Evolutionary conservation across 2,888 invertebrate genomes (phyloP).

Genomic region (Xestobium rufovillosum): DNA sequence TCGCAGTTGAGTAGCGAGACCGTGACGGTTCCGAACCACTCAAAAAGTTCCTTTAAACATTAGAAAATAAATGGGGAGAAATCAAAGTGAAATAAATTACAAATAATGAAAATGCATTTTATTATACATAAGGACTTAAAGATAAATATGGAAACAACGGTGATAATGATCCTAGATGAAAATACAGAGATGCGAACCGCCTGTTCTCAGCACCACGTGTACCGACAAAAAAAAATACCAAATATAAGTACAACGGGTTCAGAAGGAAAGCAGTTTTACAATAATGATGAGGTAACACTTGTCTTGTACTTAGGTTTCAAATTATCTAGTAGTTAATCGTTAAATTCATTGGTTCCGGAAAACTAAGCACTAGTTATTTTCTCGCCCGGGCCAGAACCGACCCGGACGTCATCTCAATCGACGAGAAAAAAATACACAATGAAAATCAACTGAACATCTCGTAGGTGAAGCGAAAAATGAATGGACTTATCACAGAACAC

Average conservation of each 20-base stretch:
- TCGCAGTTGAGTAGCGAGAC: too few species aligned
- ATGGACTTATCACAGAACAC: conserved; percentile 29
- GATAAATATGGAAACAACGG: conserved; percentile 22
- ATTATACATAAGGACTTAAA: conserved; percentile 27
- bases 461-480: conserved; percentile 21
- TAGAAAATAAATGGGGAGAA: too few species aligned
- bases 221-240: conserved; percentile 20
- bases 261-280: conserved; percentile 19
- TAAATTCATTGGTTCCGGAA: conserved; percentile 19
- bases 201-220: conserved; percentile 20
- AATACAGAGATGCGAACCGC: conserved; percentile 21
- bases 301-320: conserved; percentile 29
- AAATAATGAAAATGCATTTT: conserved; percentile 26
- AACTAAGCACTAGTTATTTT: conserved; percentile 22
- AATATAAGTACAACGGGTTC: conserved; percentile 19
- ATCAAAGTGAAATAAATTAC: too few species aligned
- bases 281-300: conserved; percentile 29
- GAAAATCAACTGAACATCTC: too few species aligned
- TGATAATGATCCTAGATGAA: conserved; percentile 19
- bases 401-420: too few species aligned
- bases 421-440: too few species aligned
- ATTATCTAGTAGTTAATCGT: conserved; percentile 20
- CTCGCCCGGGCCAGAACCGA: too few species aligned
- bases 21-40: too few species aligned
- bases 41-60: too few species aligned